Evolutionary conservation across 1,140 invertebrate genomes (phyloP).

Genomic region (Paramacrobiotus metropolitanus): DNA sequence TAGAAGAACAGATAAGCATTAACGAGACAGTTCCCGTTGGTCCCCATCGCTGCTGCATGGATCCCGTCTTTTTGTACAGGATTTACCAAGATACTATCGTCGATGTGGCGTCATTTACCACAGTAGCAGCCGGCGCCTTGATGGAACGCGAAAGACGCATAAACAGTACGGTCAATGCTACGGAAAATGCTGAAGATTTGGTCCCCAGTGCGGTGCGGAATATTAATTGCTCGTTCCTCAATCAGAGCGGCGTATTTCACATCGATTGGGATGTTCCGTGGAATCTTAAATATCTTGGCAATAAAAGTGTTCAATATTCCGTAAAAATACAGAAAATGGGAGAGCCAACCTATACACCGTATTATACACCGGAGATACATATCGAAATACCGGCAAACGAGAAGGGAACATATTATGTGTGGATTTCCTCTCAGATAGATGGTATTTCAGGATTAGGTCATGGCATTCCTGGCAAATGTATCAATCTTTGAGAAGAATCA

Average conservation of each 20-base stretch:
- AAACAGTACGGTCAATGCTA: neutral
- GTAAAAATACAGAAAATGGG: constrained; percentile 15
- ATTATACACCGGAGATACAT: too few relatives aligned
- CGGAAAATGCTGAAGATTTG: neutral
- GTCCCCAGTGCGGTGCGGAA: constrained; percentile 11
- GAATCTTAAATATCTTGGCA: constrained; percentile 13
- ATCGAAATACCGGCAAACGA: too few relatives aligned
- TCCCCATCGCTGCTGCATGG: constrained; percentile 26
- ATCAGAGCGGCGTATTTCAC: neutral
- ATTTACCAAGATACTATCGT: constrained; percentile 31
- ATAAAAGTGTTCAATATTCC: constrained; percentile 13
- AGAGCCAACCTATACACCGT: too few relatives aligned
- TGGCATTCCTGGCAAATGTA: too few relatives aligned
- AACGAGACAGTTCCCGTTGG: constrained; percentile 18
- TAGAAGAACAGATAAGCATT: constrained; percentile 20
- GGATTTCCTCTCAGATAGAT: too few relatives aligned
- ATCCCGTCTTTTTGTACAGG: constrained; percentile 28
- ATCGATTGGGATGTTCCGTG: constrained; percentile 13
- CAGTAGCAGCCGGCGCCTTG: constrained; percentile 5
- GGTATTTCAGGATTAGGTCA: too few relatives aligned
- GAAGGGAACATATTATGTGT: too few relatives aligned
- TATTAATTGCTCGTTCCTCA: constrained; percentile 9
- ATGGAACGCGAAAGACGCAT: neutral
- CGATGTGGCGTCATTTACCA: constrained; percentile 17
- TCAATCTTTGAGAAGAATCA: too few relatives aligned